Evolutionary conservation across 2,797 vertebrate species (phyloP), one percentile per base, ranked within the genome.

Genomic region (Acanthurus leucopareius): DNA sequence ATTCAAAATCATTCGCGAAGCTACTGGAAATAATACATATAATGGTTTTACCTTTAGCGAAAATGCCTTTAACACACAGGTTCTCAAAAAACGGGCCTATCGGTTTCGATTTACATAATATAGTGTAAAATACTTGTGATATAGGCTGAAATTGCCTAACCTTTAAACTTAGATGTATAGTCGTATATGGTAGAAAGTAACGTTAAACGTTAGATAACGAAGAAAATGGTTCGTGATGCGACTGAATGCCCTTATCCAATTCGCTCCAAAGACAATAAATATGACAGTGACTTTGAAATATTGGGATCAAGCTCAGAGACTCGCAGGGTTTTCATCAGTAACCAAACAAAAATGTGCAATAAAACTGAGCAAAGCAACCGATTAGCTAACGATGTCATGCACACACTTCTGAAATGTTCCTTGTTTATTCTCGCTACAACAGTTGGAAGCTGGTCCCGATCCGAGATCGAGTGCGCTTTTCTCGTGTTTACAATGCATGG

Each of bases 311-410:
- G n/a, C 51, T 8, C 7, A 10, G 8, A 53, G 53, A 38, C 3
- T 53, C 16, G 38, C 17, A 28, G 14, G 44, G 52, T 75, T 84
- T 51, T 56, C 20, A 4, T 22, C 49, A 53, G 54, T 78, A 78
- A 63, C 79, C 79, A 69, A 86, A 75, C 20, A 69, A 16, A 69
- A 52, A 79, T 65, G 64, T 52, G 64, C 7, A 45, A 70, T n/a
- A 54, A 38, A 8, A 53, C 14, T 17, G 20, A 15, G 5, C 11
- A 66, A 40, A 57, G n/a, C 66, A 45, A 68, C 22, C 11, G 51
- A 19, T 64, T 40, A 73, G 17, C 7, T 42, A 48, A 22, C 44
- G 28, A 44, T 53, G 60, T 15, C 64, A 63, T 54, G 14, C 8
- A 69, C 17, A 69, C 10, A 76, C 74, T 73, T 77, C 44, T 35